Evolutionary conservation across 1,140 invertebrate species (phyloP).

Genomic region (Aphis craccivora): DNA sequence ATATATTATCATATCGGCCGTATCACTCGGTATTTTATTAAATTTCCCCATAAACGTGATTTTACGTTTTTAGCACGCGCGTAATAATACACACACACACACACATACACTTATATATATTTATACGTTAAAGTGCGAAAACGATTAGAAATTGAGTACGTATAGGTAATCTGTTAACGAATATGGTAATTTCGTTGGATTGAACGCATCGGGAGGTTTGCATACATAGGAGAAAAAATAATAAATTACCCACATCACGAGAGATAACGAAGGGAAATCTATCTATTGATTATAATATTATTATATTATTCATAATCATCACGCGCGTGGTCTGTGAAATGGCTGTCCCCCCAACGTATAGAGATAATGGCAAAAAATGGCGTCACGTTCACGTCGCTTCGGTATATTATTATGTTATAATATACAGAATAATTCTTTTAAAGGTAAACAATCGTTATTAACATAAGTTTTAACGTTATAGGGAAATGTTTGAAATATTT

Average conservation of each 20-base stretch:
- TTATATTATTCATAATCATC: neutral
- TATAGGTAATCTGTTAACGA: neutral
- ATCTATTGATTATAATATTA: constrained; percentile 31
- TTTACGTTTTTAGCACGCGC: neutral
- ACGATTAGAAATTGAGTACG: neutral
- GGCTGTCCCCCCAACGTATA: neutral
- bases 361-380: neutral
- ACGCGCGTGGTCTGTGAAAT: neutral
- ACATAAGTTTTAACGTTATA: neutral
- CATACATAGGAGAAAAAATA: neutral
- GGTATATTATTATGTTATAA: neutral
- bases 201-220: neutral
- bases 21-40: constrained; percentile 14
- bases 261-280: constrained; percentile 30
- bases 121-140: neutral
- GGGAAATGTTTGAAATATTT: neutral
- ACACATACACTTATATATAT: neutral
- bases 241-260: constrained; percentile 5
- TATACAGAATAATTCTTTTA: neutral
- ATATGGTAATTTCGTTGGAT: neutral
- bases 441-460: neutral
- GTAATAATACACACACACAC: neutral
- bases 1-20: neutral
- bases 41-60: neutral
- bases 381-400: neutral